Base-by-base conservation (phyloP, 2,888 invertebrate genomes). In the Trachelus troglodyta region DNA sequence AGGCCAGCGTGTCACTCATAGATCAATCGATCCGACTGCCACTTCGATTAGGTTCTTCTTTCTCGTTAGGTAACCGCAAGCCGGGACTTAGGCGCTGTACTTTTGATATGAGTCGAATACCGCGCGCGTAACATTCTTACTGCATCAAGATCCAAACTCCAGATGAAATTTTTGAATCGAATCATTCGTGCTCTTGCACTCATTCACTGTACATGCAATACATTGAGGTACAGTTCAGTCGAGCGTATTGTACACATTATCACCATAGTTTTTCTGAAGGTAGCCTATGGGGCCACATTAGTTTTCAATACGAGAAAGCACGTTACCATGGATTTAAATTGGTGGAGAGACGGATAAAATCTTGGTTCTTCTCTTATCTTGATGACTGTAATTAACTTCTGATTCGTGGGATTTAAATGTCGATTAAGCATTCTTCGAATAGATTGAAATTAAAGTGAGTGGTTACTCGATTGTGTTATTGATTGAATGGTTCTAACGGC, bases 221-320 rank as follows among this genome's bases (percentile, higher is more conserved):
- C 69, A 77, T 78, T 73, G 31, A 33, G 71, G 37, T 77, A 78
- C 76, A 81, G 78, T 80, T 79, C 80, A 81, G 83, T 84, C 79
- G 75, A 77, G 81, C 79, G 79, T 83, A 79, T 80, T 82, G 80
- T 83, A 81, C 77, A 81, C 77, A 79, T 77, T 69, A 34, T 71
- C 40, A 15, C 15, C 40, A 40, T 40, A 0, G 40, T 15, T 15
- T 15, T 40, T 40, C 15, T 40, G 6, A 4, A 12, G 4, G 2
- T 40, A 6, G 40, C 6, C 40, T 15, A 6, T 40, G 15, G 40
- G 6, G 40, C 15, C 40, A 40, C 15, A 15, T 40, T 15, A 40
- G 15, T 40, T 15, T 40, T 40, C 40, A 40, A 40, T 15, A 40
- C 73, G 23, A 77, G 74, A 40, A 74, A 81, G 80, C 83, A 81